Base-by-base conservation (phyloP, 2,888 invertebrate genomes). In the Ceratothoa steindachneri region DNA sequence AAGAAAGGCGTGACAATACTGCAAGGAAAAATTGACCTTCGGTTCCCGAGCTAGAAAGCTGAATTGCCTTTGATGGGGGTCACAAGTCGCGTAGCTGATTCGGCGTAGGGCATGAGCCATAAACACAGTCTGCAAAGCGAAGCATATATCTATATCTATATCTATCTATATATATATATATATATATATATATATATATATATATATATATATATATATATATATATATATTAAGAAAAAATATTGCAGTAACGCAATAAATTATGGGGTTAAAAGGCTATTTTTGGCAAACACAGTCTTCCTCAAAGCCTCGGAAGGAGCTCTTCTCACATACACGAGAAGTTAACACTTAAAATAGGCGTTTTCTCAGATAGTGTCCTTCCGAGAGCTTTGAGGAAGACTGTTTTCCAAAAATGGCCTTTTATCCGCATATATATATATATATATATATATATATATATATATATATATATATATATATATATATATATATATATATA, bases 1-100 rank as follows among this genome's bases (percentile, higher is more conserved):
- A 83, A 90, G 87, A 86, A 93, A 93, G 77, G 91, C 90, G 87
- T 93, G 92, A 86, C 92, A 93, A 86, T 90, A 91, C 85, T 92
- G 92, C 79, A 88, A 85, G 82, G 87, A 88, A 83, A 89, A 88
- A 82, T 89, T 89, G 60, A 88, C 89, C 82, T 88, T 88, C 73
- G 89, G 91, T 85, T 88, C 90, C 82, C 89, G 86, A 22, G 90
- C 90, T 82, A 93, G 88, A 85, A 93, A 91, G 84, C 92, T 91
- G 87, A 93, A 93, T 85, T 91, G 89, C 81, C 89, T 88, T 84
- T 89, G 88, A 82, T 89, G 88, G 30, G 91, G 89, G 85, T 93
- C 92, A 89, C 92, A 92, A 82, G 91, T 91, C 82, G 92, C 92
- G 87, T 91, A 92, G 82, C 92, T 91, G 83, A 93, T 92, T 84